Evolutionary conservation across 1,140 invertebrate species (phyloP).

Genomic region (Branchinecta lindahli): DNA sequence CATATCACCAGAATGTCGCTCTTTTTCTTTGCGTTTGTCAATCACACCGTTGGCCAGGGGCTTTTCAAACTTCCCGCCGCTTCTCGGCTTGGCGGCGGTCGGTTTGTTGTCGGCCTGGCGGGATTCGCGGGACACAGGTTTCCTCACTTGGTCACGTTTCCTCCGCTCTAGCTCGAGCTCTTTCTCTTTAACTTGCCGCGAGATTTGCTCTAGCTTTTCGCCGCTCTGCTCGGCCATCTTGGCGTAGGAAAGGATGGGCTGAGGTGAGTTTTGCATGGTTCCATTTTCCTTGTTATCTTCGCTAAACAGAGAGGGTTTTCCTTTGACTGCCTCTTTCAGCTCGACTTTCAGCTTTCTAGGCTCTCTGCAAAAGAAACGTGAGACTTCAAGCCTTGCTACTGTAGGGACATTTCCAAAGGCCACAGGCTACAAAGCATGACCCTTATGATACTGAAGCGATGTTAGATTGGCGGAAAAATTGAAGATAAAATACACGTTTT

Average conservation of each 20-base stretch:
- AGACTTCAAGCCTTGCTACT: neutral
- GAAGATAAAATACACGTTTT: no score
- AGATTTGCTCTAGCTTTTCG: constrained; percentile 19
- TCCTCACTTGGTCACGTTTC: constrained; percentile 12
- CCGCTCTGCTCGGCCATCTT: constrained; percentile 21
- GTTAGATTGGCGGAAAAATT: no score
- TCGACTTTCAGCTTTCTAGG: neutral
- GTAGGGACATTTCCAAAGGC: no score
- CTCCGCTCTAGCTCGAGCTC: constrained; percentile 18
- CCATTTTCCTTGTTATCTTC: constrained; percentile 12
- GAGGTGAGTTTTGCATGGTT: neutral
- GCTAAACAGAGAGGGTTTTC: constrained; percentile 11
- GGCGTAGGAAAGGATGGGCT: constrained; percentile 18
- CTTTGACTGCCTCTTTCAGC: neutral
- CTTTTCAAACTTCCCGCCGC: neutral
- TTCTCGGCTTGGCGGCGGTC: neutral
- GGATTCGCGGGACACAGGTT: neutral
- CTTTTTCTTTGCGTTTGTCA: neutral
- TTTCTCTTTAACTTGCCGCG: constrained; percentile 19
- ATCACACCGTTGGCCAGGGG: neutral
- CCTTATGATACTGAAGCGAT: no score
- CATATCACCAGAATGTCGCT: neutral
- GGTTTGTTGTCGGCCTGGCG: neutral
- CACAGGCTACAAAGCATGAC: no score
- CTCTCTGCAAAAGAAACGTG: constrained; percentile 10